phyloP scores from a whole-genome alignment of 2,888 invertebrate species.

The Microctonus brassicae region DNA sequence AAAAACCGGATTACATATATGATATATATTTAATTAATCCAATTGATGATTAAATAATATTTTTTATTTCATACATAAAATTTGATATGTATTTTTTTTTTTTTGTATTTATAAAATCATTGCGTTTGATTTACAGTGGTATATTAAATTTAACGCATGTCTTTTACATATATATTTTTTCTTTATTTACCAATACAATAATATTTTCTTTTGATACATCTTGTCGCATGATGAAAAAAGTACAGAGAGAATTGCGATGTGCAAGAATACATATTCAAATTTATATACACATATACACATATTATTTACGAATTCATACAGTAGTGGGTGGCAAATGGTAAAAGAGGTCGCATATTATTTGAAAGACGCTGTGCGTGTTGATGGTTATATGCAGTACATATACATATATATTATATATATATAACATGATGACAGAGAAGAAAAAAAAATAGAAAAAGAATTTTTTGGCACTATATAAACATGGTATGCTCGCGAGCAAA shows the following conservation, averaged over 20 bases:
- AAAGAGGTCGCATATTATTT: slow-evolving; percentile 27
- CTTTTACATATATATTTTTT: no score
- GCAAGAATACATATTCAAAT: neutral
- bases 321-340: slow-evolving; percentile 55
- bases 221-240: neutral
- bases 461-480: slow-evolving; percentile 27
- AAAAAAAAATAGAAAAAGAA: slow-evolving; percentile 28
- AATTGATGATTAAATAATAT: neutral
- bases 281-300: neutral
- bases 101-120: neutral
- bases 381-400: slow-evolving; percentile 2
- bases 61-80: neutral
- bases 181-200: slow-evolving; percentile 7
- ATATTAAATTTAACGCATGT: neutral
- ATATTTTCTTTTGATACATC: slow-evolving; percentile 61
- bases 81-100: no score
- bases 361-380: slow-evolving; percentile 29
- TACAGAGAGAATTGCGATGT: neutral
- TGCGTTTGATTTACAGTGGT: neutral
- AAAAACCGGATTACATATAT: neutral
- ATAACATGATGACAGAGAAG: slow-evolving; percentile 31
- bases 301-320: neutral
- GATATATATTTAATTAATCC: neutral
- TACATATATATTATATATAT: no score
- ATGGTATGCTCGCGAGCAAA: slow-evolving; percentile 40